These are phyloP conservation scores for Diacarnus erythraeanus DNA, from an alignment of 37 sponge, comb jelly and placozoan genomes.

Conservation along the genomic window DNA sequence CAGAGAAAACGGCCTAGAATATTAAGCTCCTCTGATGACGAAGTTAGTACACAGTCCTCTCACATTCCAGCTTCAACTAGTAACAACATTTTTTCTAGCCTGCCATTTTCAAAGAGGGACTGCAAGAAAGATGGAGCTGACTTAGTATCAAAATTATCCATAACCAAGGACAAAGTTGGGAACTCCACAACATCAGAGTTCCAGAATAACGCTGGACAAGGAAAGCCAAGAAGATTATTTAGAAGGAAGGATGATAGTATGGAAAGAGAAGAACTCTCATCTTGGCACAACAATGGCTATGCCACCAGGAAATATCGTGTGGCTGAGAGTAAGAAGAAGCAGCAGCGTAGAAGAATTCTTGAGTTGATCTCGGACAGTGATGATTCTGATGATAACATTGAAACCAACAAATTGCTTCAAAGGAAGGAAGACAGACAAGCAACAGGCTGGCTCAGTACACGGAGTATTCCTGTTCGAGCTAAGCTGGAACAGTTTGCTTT, in stretches of 20 bases:
- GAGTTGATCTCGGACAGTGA: not conserved
- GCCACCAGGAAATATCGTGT: not conserved
- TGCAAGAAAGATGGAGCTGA: not conserved
- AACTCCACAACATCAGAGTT: not conserved
- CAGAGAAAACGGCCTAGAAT: not conserved
- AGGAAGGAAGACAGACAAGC: too few species aligned
- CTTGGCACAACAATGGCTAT: not conserved
- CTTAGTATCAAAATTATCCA: not conserved
- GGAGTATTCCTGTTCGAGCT: not conserved
- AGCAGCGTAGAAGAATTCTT: not conserved
- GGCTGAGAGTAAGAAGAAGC: not conserved
- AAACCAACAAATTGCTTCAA: too few species aligned
- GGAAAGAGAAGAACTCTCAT: not conserved
- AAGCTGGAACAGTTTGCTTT: slow-evolving; percentile 5
- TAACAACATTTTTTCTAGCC: not conserved
- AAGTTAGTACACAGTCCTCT: not conserved
- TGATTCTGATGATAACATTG: not conserved
- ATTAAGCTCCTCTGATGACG: slow-evolving; percentile 14
- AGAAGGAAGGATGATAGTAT: not conserved
- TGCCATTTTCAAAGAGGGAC: slow-evolving; percentile 10
- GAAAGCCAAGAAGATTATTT: not conserved
- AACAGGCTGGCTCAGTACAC: not conserved
- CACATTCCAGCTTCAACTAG: not conserved
- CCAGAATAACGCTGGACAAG: not conserved
- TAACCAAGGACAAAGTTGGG: not conserved